Evolutionary conservation across 2,113 vertebrate genomes (phyloP).

Genomic region (Zeus faber): DNA sequence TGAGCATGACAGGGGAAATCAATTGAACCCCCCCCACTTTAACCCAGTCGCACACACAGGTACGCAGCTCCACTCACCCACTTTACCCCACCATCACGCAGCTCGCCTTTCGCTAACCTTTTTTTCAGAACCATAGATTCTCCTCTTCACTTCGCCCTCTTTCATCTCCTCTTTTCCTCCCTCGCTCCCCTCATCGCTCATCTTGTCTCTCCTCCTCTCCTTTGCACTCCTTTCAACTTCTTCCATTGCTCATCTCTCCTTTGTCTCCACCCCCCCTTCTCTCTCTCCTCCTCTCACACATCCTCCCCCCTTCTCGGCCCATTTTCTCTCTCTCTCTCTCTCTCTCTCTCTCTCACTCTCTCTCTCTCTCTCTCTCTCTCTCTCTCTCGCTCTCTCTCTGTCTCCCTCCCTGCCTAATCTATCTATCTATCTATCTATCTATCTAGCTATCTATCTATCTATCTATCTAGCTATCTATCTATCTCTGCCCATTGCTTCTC

Average conservation of each 20-base stretch:
- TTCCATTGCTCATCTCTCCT: not conserved
- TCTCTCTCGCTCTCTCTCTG: no score
- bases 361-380: no score
- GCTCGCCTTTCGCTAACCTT: no score
- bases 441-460: no score
- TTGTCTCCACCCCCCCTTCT: slow-evolving; percentile 10
- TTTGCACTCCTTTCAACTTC: no score
- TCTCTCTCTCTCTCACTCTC: not conserved
- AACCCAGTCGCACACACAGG: slow-evolving; percentile 16
- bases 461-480: no score
- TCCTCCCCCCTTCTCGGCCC: not conserved
- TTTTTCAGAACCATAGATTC: slow-evolving; percentile 20
- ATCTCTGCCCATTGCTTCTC: no score
- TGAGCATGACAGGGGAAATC: slow-evolving; percentile 29
- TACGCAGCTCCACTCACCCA: no score
- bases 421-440: no score
- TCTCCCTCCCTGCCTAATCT: no score
- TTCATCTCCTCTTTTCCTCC: slow-evolving; percentile 6
- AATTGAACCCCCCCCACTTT: slow-evolving; percentile 25
- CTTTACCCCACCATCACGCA: no score
- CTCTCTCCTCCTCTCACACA: not conserved
- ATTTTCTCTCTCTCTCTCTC: not conserved
- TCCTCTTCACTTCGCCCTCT: slow-evolving; percentile 10
- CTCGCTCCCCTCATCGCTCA: not conserved
- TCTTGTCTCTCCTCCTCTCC: not conserved